phyloP scores from a whole-genome alignment of 37 sponge, comb jelly and placozoan species.

The Halichondria panicea region DNA sequence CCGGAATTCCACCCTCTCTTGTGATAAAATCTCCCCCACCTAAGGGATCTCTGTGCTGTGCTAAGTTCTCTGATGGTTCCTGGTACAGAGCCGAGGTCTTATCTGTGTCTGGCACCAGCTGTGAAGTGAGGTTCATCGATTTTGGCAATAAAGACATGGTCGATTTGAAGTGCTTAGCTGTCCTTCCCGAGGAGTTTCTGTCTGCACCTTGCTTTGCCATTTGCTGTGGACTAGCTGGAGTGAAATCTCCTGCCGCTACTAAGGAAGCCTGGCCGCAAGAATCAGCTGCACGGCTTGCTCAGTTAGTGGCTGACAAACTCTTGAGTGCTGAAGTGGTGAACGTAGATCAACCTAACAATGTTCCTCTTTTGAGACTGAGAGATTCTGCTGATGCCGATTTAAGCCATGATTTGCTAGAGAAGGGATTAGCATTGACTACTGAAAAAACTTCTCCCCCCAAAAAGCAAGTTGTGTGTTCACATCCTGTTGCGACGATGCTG shows the following conservation, averaged over 20 bases:
- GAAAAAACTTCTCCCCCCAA: too few relatives aligned
- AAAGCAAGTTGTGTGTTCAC: too few relatives aligned
- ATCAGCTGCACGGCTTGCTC: not conserved
- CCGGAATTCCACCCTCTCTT: too few relatives aligned
- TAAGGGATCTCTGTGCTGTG: constrained; percentile 33
- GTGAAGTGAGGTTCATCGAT: constrained; percentile 49
- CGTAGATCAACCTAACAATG: too few relatives aligned
- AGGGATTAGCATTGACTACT: too few relatives aligned
- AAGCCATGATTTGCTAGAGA: too few relatives aligned
- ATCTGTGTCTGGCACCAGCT: not conserved
- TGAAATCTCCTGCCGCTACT: too few relatives aligned
- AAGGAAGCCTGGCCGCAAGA: not conserved
- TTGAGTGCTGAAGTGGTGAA: not conserved
- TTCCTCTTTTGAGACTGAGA: too few relatives aligned
- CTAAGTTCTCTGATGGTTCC: constrained; percentile 55
- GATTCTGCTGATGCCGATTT: too few relatives aligned
- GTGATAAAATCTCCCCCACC: too few relatives aligned
- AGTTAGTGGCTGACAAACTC: not conserved
- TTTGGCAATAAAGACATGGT: constrained; percentile 65
- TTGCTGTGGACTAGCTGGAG: constrained; percentile 8
- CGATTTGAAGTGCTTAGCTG: not conserved
- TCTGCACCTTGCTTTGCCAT: constrained; percentile 4
- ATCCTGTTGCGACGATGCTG: too few relatives aligned
- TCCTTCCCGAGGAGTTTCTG: constrained; percentile 5
- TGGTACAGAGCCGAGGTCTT: constrained; percentile 52